Percentiles rank a stretch among this genome's conserved stretches.
Evolutionary conservation across 2,797 vertebrate species (phyloP).

Genomic region (Phalanger gymnotis): DNA sequence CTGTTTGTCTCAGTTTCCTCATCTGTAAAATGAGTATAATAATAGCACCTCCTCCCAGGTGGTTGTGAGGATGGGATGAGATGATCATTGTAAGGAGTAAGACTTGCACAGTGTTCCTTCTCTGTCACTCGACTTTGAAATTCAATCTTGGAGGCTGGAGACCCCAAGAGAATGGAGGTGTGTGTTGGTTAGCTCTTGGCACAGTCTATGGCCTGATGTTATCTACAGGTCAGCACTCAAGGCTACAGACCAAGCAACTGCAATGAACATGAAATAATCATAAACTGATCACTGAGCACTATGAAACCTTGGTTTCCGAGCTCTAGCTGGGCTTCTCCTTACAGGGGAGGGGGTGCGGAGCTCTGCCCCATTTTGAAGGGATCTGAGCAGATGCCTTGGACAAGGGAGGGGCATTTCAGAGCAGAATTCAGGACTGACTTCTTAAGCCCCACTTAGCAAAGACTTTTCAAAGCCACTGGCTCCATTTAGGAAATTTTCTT

Average conservation of each 20-base stretch:
- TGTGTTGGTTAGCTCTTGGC: background rate
- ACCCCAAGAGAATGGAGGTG: background rate
- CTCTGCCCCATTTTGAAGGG: too few species aligned
- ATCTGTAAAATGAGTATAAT: background rate
- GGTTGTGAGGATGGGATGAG: background rate
- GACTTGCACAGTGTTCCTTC: background rate
- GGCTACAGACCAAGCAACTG: background rate
- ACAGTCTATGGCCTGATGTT: too few species aligned
- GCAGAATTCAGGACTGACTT: background rate
- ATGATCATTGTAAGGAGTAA: background rate
- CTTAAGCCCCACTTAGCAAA: background rate
- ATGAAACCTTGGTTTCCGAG: background rate
- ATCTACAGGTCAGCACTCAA: too few species aligned
- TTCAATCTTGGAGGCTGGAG: conserved; percentile 34
- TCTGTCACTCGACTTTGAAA: background rate
- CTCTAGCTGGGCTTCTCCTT: background rate
- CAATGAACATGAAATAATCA: background rate
- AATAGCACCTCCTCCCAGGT: too few species aligned
- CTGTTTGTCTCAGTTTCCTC: background rate
- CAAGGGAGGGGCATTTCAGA: background rate
- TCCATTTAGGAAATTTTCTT: background rate
- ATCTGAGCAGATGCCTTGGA: background rate
- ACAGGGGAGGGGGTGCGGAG: background rate
- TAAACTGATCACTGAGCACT: background rate
- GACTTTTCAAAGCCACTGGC: background rate